phyloP scores from a whole-genome alignment of 2,797 vertebrate species.

The Benthosema pterotum region DNA sequence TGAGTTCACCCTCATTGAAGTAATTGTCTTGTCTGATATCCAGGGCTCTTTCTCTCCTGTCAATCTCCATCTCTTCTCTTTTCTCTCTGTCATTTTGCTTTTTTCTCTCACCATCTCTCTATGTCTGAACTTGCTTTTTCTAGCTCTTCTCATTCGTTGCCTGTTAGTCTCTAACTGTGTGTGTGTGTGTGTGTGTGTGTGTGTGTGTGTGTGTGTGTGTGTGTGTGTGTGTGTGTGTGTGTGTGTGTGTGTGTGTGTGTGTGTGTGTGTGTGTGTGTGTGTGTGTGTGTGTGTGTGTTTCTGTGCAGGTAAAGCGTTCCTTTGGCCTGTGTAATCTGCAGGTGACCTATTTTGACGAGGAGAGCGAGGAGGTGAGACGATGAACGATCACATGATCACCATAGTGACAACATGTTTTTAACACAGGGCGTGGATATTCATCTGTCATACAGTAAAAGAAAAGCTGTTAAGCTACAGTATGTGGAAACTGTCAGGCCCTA shows the following conservation, averaged over 20 bases:
- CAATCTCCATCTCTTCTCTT: not conserved
- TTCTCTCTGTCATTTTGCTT: not conserved
- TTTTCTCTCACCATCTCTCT: not conserved
- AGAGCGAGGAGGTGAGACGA: slow-evolving; percentile 90
- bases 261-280: slow-evolving; percentile 11
- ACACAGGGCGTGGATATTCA: too few species aligned
- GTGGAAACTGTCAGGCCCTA: too few species aligned
- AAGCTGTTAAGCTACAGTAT: too few species aligned
- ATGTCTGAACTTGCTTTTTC: not conserved
- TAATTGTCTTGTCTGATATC: not conserved
- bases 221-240: slow-evolving; percentile 5
- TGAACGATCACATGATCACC: not conserved
- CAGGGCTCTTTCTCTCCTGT: not conserved
- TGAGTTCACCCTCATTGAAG: too few species aligned
- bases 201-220: slow-evolving; percentile 11
- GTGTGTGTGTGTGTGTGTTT: slow-evolving; percentile 6
- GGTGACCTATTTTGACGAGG: slow-evolving; percentile 94
- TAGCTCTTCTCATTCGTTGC: not conserved
- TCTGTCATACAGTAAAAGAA: too few species aligned
- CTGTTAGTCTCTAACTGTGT: not conserved
- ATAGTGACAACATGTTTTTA: too few species aligned
- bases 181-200: slow-evolving; percentile 6
- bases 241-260: slow-evolving; percentile 9
- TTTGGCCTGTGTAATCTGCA: slow-evolving; percentile 90
- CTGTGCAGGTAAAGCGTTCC: slow-evolving; percentile 88